phyloP scores from a whole-genome alignment of 2,888 invertebrate species.

The Eupithecia dodoneata region DNA sequence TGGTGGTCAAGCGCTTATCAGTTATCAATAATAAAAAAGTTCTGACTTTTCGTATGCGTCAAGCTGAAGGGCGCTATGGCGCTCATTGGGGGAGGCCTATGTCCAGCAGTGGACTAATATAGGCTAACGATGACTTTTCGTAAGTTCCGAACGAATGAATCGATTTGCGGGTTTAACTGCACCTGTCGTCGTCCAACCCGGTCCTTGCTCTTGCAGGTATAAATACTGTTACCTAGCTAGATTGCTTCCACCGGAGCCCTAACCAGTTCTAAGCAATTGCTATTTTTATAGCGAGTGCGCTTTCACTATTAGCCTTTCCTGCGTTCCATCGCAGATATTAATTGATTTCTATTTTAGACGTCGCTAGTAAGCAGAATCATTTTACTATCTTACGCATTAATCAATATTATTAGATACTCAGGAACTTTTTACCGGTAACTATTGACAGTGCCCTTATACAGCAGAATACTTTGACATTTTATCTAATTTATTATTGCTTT shows the following conservation, averaged over 20 bases:
- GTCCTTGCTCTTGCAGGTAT: neutral
- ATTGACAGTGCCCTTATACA: too few species aligned
- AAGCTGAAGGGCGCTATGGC: too few species aligned
- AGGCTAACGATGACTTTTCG: too few species aligned
- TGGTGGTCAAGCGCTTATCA: too few species aligned
- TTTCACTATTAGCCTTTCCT: constrained; percentile 12
- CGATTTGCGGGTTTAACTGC: neutral
- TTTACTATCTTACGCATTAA: neutral
- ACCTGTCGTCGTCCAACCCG: neutral
- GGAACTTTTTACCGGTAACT: neutral
- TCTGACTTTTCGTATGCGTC: too few species aligned
- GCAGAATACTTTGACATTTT: too few species aligned
- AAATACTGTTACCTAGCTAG: neutral
- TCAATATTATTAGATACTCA: neutral
- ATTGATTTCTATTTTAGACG: constrained; percentile 4
- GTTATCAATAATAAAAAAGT: too few species aligned
- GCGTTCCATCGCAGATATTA: neutral
- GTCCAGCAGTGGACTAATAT: too few species aligned
- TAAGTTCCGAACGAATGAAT: neutral
- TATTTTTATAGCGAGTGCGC: constrained; percentile 21
- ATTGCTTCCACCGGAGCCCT: neutral
- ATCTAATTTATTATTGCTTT: too few species aligned
- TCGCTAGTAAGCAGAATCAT: neutral
- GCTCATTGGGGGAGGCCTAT: too few species aligned
- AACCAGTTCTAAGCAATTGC: constrained; percentile 15